Base-by-base conservation (phyloP, 2,888 invertebrate genomes). In the Cheilosia urbana region DNA sequence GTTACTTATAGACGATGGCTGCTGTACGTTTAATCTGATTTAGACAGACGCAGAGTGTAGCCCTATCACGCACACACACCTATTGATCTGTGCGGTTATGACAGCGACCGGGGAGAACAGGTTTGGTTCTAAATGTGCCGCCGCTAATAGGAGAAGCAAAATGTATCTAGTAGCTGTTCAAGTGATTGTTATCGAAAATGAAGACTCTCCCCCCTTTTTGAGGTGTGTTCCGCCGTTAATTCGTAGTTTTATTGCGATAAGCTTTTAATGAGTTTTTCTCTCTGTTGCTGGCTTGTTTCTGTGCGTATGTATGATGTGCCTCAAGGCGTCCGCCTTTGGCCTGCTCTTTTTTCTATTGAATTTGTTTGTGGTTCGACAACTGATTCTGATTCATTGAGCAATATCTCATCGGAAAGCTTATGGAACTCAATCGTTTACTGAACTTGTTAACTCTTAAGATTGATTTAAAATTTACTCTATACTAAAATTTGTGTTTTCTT, bases 181-280 rank as follows among this genome's bases (percentile, higher is more conserved):
- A 45, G 76, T 66, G 72, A 78, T 82, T 82, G 49, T 65, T 55
- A 82, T 78, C 66, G 40, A 60, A 53, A 69, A 66, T 11, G 30
- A 19, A 47, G 72, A 78, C 0, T 34, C n/a, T 30, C 9, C 42
- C 30, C 24, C 6, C n/a, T n/a, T 30, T 62, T 21, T 27, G 53
- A 65, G 75, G 65, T 68, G 75, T 60, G 47, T 68, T 34, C 57
- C 57, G 55, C 21, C 66, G 81, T 77, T 81, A 77, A 81, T 71
- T 60, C 81, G 71, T 85, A 63, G 49, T 81, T 85, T 85, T 85
- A 85, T 77, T 85, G 68, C 57, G 85, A 81, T 81, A 85, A 85
- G 62, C 71, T 72, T 71, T 72, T 77, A 81, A 84, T 80, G 84
- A 55, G 30, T 37, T 63, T 40, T 42, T 66, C 60, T 24, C 42